Conservation (phyloP, 30 jellyfish, hydroid and myxozoan genomes). For the Sanderia malayensis region DNA sequence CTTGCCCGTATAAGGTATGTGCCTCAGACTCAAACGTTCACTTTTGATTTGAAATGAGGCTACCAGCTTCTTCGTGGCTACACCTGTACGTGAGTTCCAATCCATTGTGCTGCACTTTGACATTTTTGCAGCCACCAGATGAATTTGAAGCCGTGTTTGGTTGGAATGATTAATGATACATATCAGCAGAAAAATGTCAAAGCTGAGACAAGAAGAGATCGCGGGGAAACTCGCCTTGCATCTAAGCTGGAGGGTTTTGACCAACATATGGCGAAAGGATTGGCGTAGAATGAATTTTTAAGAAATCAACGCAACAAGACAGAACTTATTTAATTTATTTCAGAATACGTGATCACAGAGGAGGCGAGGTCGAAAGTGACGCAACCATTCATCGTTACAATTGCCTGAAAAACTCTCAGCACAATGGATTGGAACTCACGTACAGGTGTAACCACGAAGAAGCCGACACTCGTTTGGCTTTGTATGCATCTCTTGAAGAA, state of each 20-base stretch:
- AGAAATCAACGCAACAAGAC: slow-evolving; percentile 1
- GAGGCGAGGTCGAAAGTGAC: background rate
- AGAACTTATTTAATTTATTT: background rate
- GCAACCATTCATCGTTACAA: background rate
- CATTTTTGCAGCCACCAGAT: slow-evolving; percentile 16
- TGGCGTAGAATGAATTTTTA: background rate
- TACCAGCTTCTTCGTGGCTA: background rate
- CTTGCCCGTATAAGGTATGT: too few relatives aligned
- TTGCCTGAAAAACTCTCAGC: background rate
- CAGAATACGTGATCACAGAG: background rate
- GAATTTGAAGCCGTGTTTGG: slow-evolving; percentile 5
- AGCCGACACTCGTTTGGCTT: slow-evolving; percentile 1
- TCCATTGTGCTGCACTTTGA: slow-evolving; percentile 4
- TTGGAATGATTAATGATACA: background rate
- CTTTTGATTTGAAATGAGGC: too few relatives aligned
- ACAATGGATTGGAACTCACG: background rate
- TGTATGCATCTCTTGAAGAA: background rate
- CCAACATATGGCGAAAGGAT: slow-evolving; percentile 4
- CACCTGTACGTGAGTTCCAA: background rate
- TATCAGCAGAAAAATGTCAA: background rate
- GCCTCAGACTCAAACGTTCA: too few relatives aligned
- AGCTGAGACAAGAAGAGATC: slow-evolving; percentile 8
- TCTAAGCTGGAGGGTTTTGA: background rate
- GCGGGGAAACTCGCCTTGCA: slow-evolving; percentile 5
- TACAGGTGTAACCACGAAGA: background rate